These are phyloP conservation scores for Sympetrum striolatum DNA, from an alignment of 2,888 invertebrate genomes.

Conservation along the genomic window DNA sequence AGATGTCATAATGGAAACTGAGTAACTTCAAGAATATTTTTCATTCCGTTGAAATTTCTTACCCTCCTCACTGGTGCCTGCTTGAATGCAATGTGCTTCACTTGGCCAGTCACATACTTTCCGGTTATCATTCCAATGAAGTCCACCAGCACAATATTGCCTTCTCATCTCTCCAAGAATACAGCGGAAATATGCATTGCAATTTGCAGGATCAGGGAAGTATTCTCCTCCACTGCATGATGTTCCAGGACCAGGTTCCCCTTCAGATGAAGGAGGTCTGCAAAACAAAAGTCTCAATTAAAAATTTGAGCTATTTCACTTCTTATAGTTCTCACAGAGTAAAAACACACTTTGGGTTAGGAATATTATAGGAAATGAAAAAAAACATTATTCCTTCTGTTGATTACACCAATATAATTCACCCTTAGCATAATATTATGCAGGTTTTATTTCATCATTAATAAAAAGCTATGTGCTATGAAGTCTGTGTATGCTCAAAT, in stretches of 20 bases:
- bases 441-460: no score
- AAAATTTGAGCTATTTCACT: no score
- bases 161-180: conserved; percentile 73
- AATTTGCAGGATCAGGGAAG: conserved; percentile 70
- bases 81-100: conserved; percentile 70
- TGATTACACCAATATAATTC: no score
- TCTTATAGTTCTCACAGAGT: no score
- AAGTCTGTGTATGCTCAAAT: no score
- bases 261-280: conserved; percentile 55
- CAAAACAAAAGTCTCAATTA: background rate
- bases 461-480: no score
- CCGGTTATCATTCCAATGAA: conserved; percentile 77
- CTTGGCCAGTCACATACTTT: conserved; percentile 83
- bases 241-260: conserved; percentile 56
- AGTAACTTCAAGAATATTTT: no score
- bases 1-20: no score
- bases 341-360: no score
- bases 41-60: background rate
- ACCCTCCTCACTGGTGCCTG: conserved; percentile 29
- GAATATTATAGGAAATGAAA: no score
- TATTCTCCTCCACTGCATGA: conserved; percentile 62
- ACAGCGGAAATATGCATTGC: conserved; percentile 79
- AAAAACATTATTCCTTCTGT: no score
- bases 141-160: conserved; percentile 78
- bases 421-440: no score